Base-by-base conservation (phyloP, 2,888 invertebrate genomes). In the Hemicrepidius hirtus region DNA sequence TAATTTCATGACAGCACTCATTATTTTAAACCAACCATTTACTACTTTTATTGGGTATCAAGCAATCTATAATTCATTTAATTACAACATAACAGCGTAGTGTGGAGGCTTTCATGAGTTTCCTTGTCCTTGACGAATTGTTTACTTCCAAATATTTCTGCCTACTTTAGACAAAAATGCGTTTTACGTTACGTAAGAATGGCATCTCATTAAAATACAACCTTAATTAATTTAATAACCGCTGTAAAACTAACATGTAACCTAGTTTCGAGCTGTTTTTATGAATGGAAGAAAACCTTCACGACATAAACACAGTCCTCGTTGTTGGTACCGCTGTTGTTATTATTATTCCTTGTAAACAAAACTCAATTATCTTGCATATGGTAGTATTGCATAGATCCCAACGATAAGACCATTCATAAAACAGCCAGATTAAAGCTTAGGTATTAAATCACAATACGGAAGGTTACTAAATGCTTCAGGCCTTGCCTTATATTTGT, bases 231-330 rank as follows among this genome's bases (percentile, higher is more conserved):
- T 2, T 32, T 32, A 32, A 32, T 9, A 32, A 9, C 32, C 4
- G 9, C 32, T 32, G 32, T 32, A 32, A 32, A 32, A 32, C 32
- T 32, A 32, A 32, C 32, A 32, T 32, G 32, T 32, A 32, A 32
- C 32, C 32, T 32, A 32, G 16, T 9, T 18, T 46, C 46, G 16
- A 16, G 18, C 10, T 35, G 13, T 16, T 13, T 40, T 59, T 59
- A 53, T 53, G 53, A 53, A 53, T 53, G 53, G 32, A 32, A 9
- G 28, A 53, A 53, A 49, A 53, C 53, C n/a, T 53, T 44, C 44
- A 9, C 32, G 13, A n/a, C 5, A 18, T 28, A 24, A 20, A 53
- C n/a, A 50, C 9, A 12, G 28, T 13, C 7, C 53, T 28, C 20
- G 53, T n/a, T 13, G 53, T 53, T 28, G 3, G 13, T 46, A 53